These are phyloP conservation scores for Rhagonycha lutea DNA, from an alignment of 2,888 invertebrate genomes.

Conservation along the genomic window DNA sequence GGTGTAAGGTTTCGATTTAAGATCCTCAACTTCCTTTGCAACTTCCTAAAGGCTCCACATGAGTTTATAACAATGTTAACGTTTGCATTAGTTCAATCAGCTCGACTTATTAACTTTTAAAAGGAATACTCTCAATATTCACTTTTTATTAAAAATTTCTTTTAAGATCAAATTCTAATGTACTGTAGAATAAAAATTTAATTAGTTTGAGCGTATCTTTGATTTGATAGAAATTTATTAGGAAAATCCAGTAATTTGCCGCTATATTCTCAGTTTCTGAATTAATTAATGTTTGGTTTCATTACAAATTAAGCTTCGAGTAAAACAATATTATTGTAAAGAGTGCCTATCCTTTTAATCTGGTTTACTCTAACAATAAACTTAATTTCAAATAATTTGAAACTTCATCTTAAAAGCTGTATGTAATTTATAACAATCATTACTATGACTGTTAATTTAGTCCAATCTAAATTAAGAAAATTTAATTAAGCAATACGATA, in stretches of 20 bases:
- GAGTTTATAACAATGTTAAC: slow-evolving; percentile 20
- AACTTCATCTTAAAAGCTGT: not conserved
- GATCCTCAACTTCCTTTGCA: slow-evolving; percentile 31
- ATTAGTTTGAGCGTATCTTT: not conserved
- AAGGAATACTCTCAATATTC: not conserved
- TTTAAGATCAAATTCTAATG: not conserved
- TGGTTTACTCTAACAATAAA: not conserved
- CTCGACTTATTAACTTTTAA: not conserved
- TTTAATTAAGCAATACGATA: not conserved
- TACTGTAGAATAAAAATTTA: not conserved
- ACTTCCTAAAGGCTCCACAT: slow-evolving; percentile 15
- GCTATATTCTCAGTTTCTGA: not conserved
- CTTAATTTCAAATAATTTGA: not conserved
- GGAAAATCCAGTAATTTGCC: not conserved
- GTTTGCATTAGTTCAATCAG: slow-evolving; percentile 7
- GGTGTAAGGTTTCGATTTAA: slow-evolving; percentile 44
- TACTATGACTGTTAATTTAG: not conserved
- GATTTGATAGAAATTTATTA: not conserved
- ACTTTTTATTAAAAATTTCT: not conserved
- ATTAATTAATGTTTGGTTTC: not conserved
- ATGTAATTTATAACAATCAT: not conserved
- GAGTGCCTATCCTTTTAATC: not conserved
- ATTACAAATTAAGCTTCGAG: not conserved
- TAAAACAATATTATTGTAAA: not conserved
- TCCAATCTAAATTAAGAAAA: not conserved